These are phyloP conservation scores for Conus ventricosus DNA, from an alignment of 1,140 invertebrate species.

Conservation along the genomic window DNA sequence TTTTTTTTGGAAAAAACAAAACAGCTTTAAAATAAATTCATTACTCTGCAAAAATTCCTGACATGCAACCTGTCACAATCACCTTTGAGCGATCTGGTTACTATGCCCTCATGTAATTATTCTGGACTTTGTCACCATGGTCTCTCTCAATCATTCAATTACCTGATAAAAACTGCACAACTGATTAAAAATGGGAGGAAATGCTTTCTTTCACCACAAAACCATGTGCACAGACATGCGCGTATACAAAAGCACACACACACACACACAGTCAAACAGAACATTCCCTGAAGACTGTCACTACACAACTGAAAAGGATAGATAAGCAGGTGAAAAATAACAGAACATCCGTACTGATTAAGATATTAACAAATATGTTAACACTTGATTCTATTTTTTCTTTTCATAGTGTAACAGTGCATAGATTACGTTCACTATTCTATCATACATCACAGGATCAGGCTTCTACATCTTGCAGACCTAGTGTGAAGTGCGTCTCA, in stretches of 20 bases:
- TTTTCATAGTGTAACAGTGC: background rate
- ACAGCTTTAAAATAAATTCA: background rate
- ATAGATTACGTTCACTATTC: background rate
- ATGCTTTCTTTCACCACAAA: background rate
- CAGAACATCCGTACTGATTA: background rate
- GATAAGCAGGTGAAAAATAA: background rate
- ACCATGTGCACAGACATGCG: background rate
- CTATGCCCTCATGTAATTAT: background rate
- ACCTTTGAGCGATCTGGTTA: background rate
- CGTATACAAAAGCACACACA: background rate
- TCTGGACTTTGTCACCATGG: background rate
- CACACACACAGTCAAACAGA: background rate
- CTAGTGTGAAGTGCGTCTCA: too few relatives aligned
- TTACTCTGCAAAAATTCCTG: background rate
- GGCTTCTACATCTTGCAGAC: background rate
- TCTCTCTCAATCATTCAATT: background rate
- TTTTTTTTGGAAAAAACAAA: background rate
- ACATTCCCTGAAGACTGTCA: too few relatives aligned
- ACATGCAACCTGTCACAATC: background rate
- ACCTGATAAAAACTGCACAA: constrained; percentile 2
- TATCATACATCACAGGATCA: background rate
- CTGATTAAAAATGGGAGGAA: background rate
- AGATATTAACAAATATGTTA: background rate
- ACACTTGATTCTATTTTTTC: background rate
- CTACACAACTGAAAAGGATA: background rate